phyloP scores from a whole-genome alignment of 1,140 invertebrate species.

The Zaprionus africanus region DNA sequence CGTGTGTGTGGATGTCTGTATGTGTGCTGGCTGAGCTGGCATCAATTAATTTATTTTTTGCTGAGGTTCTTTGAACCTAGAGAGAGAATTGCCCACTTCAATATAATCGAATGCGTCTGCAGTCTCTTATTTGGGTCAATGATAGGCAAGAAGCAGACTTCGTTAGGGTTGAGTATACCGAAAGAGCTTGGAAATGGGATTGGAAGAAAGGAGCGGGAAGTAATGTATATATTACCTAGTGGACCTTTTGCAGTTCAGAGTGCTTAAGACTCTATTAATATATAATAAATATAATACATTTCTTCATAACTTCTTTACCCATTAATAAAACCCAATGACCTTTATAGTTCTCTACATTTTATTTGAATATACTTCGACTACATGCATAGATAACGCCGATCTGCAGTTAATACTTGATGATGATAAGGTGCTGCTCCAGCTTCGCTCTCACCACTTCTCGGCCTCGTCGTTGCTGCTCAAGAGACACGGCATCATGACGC shows the following conservation, averaged over 20 bases:
- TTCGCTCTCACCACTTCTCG: constrained; percentile 56
- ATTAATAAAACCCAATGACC: background rate
- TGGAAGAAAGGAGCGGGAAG: background rate
- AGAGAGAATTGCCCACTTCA: constrained; percentile 2
- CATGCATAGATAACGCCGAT: background rate
- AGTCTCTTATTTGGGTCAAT: constrained; percentile 60
- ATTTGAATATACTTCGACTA: background rate
- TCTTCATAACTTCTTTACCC: background rate
- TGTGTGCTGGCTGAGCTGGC: constrained; percentile 3
- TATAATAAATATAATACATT: too few relatives aligned
- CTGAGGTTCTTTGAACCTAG: constrained; percentile 65
- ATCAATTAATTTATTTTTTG: constrained; percentile 44
- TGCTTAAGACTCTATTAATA: background rate
- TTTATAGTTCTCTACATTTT: background rate
- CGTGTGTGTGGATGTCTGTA: background rate
- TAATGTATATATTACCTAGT: background rate
- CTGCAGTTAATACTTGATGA: constrained; percentile 10
- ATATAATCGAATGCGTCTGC: constrained; percentile 12
- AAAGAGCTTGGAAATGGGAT: background rate
- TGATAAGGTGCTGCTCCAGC: background rate
- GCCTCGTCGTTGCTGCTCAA: constrained; percentile 70
- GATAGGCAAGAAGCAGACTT: constrained; percentile 20
- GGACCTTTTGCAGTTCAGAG: background rate
- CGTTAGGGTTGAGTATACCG: background rate
- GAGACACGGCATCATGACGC: constrained; percentile 78